A percentile compares a stretch with the other conserved stretches of the same genome.
These are phyloP conservation scores for Allophyes oxyacanthae DNA, from an alignment of 2,888 invertebrate genomes.

Conservation along the genomic window DNA sequence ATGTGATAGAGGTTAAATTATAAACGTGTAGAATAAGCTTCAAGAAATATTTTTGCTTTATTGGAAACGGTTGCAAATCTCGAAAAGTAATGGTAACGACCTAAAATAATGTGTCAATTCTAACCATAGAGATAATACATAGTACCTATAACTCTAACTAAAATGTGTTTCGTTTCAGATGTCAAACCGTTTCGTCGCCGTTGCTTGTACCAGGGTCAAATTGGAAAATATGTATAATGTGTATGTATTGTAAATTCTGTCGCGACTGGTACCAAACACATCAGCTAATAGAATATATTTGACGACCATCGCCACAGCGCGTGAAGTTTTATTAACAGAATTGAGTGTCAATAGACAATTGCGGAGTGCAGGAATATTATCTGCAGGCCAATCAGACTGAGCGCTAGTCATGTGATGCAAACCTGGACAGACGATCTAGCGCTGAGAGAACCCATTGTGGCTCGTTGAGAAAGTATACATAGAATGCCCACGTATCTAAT, in stretches of 20 bases:
- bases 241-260: too few species aligned
- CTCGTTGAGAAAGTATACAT: neutral
- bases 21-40: too few species aligned
- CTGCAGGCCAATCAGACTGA: constrained; percentile 5
- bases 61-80: too few species aligned
- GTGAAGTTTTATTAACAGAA: constrained; percentile 33
- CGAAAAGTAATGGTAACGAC: too few species aligned
- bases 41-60: too few species aligned
- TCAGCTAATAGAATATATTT: constrained; percentile 4
- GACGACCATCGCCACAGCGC: constrained; percentile 7
- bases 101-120: too few species aligned
- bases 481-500: neutral
- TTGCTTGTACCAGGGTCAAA: neutral
- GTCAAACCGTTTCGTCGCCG: too few species aligned
- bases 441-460: neutral
- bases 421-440: neutral
- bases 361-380: constrained; percentile 11
- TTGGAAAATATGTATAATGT: neutral
- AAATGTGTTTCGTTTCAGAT: too few species aligned
- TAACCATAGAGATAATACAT: too few species aligned
- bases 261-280: neutral
- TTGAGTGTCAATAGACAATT: constrained; percentile 41
- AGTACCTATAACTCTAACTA: too few species aligned
- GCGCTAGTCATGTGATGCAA: neutral
- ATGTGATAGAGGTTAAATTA: too few species aligned